These are phyloP conservation scores for Ianthella basta DNA, from an alignment of 37 sponge, comb jelly and placozoan genomes.

Conservation along the genomic window DNA sequence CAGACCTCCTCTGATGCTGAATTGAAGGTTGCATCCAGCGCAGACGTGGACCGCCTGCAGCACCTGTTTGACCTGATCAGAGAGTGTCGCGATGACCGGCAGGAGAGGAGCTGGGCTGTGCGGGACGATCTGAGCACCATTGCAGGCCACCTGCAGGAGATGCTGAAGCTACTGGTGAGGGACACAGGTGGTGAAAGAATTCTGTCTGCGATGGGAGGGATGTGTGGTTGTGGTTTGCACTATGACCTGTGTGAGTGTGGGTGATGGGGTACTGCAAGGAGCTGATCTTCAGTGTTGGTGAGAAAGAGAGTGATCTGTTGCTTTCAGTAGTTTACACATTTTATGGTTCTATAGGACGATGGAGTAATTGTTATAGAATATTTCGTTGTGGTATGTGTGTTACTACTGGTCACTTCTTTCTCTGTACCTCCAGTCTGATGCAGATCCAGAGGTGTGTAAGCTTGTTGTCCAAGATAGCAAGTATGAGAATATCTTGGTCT, in stretches of 20 bases:
- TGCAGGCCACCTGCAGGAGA: slow-evolving; percentile 63
- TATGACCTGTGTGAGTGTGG: too few relatives aligned
- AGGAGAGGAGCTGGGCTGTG: slow-evolving; percentile 88
- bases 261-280: too few relatives aligned
- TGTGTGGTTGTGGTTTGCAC: not conserved
- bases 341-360: too few relatives aligned
- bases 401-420: not conserved
- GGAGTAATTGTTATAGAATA: too few relatives aligned
- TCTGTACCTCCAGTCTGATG: slow-evolving; percentile 66
- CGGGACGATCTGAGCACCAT: slow-evolving; percentile 70
- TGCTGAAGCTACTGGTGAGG: slow-evolving; percentile 73
- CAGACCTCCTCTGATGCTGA: slow-evolving; percentile 1
- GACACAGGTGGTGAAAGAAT: not conserved
- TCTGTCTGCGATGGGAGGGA: not conserved
- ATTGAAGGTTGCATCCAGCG: slow-evolving; percentile 22
- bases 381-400: too few relatives aligned
- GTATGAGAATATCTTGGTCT: slow-evolving; percentile 77
- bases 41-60: slow-evolving; percentile 58
- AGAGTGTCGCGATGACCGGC: slow-evolving; percentile 72
- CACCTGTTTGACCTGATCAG: slow-evolving; percentile 69
- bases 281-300: too few relatives aligned
- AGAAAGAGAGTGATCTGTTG: too few relatives aligned
- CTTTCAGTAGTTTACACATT: too few relatives aligned
- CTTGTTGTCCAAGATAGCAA: slow-evolving; percentile 66
- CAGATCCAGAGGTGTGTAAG: slow-evolving; percentile 69